A percentile compares a stretch with the other conserved stretches of the same genome.
These are phyloP conservation scores for Drosophila lowei DNA, from an alignment of 1,140 invertebrate genomes.

Conservation along the genomic window DNA sequence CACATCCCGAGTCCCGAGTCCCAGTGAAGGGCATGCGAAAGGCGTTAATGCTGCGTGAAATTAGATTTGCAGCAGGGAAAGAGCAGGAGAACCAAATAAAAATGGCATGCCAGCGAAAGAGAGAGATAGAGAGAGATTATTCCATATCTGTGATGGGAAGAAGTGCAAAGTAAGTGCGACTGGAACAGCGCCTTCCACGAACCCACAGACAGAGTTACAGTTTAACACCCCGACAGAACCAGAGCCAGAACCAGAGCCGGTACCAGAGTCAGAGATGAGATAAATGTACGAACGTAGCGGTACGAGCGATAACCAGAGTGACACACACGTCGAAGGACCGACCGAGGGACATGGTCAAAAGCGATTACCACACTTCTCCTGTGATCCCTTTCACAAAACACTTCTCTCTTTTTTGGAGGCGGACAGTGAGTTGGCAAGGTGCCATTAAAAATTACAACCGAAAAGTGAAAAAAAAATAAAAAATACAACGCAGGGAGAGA, in stretches of 20 bases:
- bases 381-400: conserved; percentile 9
- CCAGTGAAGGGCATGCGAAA: conserved; percentile 67
- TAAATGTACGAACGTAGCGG: conserved; percentile 26
- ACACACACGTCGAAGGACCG: conserved; percentile 65
- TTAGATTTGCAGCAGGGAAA: conserved; percentile 78
- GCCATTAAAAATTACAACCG: conserved; percentile 80
- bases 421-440: conserved; percentile 82
- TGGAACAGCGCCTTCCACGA: conserved; percentile 52
- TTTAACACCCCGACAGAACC: conserved; percentile 79
- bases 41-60: conserved; percentile 83
- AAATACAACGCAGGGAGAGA: conserved; percentile 56
- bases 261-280: conserved; percentile 14
- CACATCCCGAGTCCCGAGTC: too few species aligned
- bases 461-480: conserved; percentile 44
- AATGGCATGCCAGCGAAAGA: conserved; percentile 33
- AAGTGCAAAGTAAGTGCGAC: conserved; percentile 46
- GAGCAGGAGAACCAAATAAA: conserved; percentile 26
- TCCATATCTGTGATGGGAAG: conserved; percentile 9
- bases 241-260: too few species aligned
- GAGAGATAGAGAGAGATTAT: conserved; percentile 32
- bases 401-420: conserved; percentile 49
- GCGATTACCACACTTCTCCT: conserved; percentile 74
- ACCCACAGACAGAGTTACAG: conserved; percentile 68
- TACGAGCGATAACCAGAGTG: conserved; percentile 48
- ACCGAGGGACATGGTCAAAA: conserved; percentile 66